These are phyloP conservation scores for Octopus bimaculoides DNA, from an alignment of 1,140 invertebrate species.

Conservation along the genomic window DNA sequence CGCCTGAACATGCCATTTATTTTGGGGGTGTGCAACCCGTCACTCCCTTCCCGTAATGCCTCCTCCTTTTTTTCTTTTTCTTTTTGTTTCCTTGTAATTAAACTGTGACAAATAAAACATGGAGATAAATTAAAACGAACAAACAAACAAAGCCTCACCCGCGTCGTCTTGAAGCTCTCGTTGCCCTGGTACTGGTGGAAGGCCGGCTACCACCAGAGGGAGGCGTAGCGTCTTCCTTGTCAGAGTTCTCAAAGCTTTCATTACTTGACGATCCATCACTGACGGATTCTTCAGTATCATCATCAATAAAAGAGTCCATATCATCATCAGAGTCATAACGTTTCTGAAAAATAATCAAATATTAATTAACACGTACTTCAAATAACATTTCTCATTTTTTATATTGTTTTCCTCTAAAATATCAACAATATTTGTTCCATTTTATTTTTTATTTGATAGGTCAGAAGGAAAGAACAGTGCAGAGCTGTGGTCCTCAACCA, in stretches of 20 bases:
- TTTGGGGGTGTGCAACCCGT: too few species aligned
- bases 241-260: conserved; percentile 21
- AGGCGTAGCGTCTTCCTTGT: conserved; percentile 20
- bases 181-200: neutral
- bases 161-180: neutral
- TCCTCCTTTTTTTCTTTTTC: too few species aligned
- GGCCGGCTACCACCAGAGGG: neutral
- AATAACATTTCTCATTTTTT: neutral
- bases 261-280: conserved; percentile 10
- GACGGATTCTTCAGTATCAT: conserved; percentile 13
- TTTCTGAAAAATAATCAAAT: neutral
- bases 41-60: too few species aligned
- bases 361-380: too few species aligned
- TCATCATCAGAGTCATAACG: neutral
- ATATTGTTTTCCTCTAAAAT: too few species aligned
- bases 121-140: neutral
- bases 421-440: too few species aligned
- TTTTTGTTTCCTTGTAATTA: too few species aligned
- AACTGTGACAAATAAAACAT: too few species aligned
- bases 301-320: conserved; percentile 31
- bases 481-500: too few species aligned
- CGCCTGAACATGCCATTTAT: too few species aligned
- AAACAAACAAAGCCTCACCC: neutral
- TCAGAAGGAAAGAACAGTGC: too few species aligned
- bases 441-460: too few species aligned